Percentiles rank a stretch among this genome's conserved stretches.
Conservation (phyloP, 2,113 vertebrate species). For the Phalacrocorax aristotelis region DNA sequence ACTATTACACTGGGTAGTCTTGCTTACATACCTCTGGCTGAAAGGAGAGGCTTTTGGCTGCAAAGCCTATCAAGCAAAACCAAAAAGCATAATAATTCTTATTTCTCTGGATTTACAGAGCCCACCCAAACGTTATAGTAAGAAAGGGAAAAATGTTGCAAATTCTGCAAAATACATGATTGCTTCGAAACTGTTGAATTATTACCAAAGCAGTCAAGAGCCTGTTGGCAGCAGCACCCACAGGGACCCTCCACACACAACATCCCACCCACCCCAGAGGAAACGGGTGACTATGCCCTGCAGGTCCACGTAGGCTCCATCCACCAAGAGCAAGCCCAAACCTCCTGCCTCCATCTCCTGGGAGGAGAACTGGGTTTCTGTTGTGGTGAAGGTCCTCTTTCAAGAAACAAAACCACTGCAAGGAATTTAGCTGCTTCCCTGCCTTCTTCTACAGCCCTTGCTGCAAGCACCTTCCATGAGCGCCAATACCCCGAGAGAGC, state of each 20-base stretch:
- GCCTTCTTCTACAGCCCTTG: neutral
- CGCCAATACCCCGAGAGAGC: neutral
- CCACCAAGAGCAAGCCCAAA: neutral
- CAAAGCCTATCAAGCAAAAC: neutral
- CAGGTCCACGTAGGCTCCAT: rapidly evolving
- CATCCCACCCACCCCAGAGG: no score
- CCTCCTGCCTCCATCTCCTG: neutral
- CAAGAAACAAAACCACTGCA: neutral
- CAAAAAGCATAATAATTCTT: neutral
- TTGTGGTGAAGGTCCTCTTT: neutral
- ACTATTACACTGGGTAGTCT: neutral
- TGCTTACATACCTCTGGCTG: neutral
- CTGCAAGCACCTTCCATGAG: neutral
- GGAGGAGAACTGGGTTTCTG: neutral
- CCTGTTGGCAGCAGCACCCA: neutral
- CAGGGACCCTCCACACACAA: neutral
- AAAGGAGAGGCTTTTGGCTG: neutral
- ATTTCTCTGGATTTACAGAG: neutral
- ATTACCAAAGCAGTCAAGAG: neutral
- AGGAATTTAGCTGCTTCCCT: neutral
- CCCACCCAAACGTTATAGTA: neutral
- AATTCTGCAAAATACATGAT: neutral
- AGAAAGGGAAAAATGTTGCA: neutral
- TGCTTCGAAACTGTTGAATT: neutral
- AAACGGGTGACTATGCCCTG: neutral